Evolutionary conservation across 2,797 vertebrate genomes (phyloP).

Genomic region (Takifugu rubripes): DNA sequence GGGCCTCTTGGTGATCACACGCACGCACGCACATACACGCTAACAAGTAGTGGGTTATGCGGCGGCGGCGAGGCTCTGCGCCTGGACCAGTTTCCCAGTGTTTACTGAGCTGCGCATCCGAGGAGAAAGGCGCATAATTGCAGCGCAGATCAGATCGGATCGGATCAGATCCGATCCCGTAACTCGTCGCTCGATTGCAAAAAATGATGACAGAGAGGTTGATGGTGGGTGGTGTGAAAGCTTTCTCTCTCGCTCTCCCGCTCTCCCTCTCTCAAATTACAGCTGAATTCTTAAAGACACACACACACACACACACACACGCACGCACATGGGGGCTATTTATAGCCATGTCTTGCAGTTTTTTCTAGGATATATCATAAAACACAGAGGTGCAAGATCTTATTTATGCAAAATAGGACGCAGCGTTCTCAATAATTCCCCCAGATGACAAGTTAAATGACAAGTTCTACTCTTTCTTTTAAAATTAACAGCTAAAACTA

Average conservation of each 20-base stretch:
- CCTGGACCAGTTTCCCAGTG: conserved; percentile 13
- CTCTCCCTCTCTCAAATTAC: conserved; percentile 61
- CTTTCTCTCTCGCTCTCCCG: conserved; percentile 12
- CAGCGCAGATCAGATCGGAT: conserved; percentile 11
- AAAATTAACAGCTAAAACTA: too few relatives aligned
- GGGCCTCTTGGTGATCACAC: conserved; percentile 11
- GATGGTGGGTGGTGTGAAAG: conserved; percentile 35
- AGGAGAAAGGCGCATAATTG: conserved; percentile 46
- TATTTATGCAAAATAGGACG: too few relatives aligned
- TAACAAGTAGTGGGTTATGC: conserved; percentile 27
- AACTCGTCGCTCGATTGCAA: conserved; percentile 63
- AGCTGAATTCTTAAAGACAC: conserved; percentile 71
- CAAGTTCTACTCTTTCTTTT: too few relatives aligned
- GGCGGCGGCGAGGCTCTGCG: not conserved
- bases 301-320: conserved; percentile 29
- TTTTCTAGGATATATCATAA: too few relatives aligned
- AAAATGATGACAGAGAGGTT: conserved; percentile 20
- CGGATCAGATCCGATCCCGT: conserved; percentile 35
- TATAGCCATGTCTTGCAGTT: conserved; percentile 30
- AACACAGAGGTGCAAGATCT: too few relatives aligned
- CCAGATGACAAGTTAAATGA: too few relatives aligned
- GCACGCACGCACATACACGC: conserved; percentile 5
- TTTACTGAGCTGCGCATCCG: conserved; percentile 26
- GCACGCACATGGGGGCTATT: conserved; percentile 35
- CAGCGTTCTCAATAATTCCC: too few relatives aligned